Conservation (phyloP, 2,113 vertebrate species). For the Heterocephalus glaber region DNA sequence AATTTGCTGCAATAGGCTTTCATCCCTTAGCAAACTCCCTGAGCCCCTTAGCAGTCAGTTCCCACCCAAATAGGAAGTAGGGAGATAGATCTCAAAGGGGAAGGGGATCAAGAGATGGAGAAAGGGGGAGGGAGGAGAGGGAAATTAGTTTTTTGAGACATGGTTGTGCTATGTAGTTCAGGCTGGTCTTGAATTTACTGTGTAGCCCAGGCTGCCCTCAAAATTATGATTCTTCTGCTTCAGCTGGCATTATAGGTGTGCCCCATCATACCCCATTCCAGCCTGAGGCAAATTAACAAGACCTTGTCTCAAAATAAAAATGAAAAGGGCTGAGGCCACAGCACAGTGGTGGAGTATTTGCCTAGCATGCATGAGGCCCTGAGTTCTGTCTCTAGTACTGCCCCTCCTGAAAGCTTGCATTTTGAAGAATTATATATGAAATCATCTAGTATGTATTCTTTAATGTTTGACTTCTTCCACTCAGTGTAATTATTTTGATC, state of each 20-base stretch:
- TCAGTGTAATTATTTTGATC: constrained; percentile 10
- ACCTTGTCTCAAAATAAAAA: background rate
- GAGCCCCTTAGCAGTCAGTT: background rate
- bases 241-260: background rate
- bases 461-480: background rate
- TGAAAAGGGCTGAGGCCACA: background rate
- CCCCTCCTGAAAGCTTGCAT: background rate
- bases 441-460: background rate
- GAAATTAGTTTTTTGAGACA: background rate
- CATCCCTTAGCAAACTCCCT: background rate
- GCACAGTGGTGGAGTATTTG: background rate
- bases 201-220: background rate
- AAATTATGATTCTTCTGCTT: background rate
- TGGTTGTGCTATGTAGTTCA: background rate
- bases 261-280: background rate
- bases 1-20: constrained; percentile 20
- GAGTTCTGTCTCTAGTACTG: background rate
- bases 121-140: background rate
- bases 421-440: background rate
- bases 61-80: background rate
- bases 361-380: background rate
- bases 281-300: background rate
- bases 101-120: background rate
- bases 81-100: background rate
- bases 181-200: background rate